Percentiles rank a stretch among this genome's conserved stretches.
Conservation (phyloP, 2,113 vertebrate species). For the Chionodraco myersi region DNA sequence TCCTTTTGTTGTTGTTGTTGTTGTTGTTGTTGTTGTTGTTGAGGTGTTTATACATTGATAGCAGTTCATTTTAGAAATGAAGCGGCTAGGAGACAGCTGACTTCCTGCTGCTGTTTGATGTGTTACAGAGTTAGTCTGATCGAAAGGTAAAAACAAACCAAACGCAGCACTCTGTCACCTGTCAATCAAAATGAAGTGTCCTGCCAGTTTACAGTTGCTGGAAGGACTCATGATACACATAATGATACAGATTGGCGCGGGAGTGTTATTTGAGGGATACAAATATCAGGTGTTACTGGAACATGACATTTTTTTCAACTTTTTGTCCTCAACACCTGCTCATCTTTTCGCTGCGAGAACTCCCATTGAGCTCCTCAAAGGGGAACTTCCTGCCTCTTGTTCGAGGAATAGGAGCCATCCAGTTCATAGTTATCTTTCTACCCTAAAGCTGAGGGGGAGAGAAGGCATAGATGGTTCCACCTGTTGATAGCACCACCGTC, state of each 20-base stretch:
- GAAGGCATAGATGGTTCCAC: not conserved
- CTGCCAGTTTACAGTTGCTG: not conserved
- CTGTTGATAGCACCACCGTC: too few species aligned
- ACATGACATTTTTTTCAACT: not conserved
- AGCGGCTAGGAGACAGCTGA: not conserved
- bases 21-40: too few species aligned
- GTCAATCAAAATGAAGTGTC: not conserved
- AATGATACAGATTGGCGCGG: not conserved
- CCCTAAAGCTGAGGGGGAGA: too few species aligned
- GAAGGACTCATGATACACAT: not conserved
- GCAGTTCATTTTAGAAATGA: not conserved
- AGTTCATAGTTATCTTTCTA: too few species aligned
- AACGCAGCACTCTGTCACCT: not conserved
- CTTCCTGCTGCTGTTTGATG: not conserved
- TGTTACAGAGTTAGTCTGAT: not conserved
- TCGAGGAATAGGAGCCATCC: too few species aligned
- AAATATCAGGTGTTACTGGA: not conserved
- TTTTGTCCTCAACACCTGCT: not conserved
- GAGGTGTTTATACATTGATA: too few species aligned
- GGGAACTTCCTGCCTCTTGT: not conserved
- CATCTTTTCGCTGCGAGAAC: not conserved
- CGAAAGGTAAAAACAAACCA: not conserved
- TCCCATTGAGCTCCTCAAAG: not conserved
- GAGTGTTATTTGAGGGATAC: not conserved
- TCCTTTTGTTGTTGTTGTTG: too few species aligned